A percentile compares a stretch with the other conserved stretches of the same genome.
Evolutionary conservation across 2,113 vertebrate genomes (phyloP).

Genomic region (Neogale vison): DNA sequence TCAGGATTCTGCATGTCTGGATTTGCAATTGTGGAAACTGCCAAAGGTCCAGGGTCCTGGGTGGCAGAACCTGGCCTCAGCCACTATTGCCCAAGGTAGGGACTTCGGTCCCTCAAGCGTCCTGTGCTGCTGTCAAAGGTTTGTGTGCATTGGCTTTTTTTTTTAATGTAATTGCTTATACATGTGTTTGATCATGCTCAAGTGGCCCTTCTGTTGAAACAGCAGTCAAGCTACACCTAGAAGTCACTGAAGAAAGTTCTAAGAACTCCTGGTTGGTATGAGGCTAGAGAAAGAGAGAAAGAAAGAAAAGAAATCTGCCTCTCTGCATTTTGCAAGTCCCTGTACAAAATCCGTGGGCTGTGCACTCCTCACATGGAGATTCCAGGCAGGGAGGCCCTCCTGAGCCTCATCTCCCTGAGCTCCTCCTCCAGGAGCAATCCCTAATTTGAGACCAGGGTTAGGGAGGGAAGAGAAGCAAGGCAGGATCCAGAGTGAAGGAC

Average conservation of each 20-base stretch:
- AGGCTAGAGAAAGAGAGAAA: background rate
- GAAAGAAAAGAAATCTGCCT: background rate
- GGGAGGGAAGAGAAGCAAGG: background rate
- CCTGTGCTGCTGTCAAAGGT: background rate
- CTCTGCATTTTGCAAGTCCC: background rate
- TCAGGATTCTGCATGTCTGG: background rate
- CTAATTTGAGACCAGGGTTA: background rate
- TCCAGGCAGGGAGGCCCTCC: background rate
- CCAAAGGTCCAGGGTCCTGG: background rate
- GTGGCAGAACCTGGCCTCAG: background rate
- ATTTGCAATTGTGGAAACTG: background rate
- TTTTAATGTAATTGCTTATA: background rate
- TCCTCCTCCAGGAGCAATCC: background rate
- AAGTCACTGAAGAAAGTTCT: background rate
- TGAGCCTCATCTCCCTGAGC: background rate
- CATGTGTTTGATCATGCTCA: background rate
- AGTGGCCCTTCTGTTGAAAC: background rate
- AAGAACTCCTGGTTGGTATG: background rate
- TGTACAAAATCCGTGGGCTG: background rate
- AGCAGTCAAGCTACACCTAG: background rate
- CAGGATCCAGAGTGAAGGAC: background rate
- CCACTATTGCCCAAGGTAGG: background rate
- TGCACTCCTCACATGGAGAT: background rate
- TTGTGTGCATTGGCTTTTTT: background rate
- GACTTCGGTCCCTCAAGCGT: background rate